These are phyloP conservation scores for Notoglanidium macrostoma DNA, from an alignment of 2,797 vertebrate species.

Conservation along the genomic window DNA sequence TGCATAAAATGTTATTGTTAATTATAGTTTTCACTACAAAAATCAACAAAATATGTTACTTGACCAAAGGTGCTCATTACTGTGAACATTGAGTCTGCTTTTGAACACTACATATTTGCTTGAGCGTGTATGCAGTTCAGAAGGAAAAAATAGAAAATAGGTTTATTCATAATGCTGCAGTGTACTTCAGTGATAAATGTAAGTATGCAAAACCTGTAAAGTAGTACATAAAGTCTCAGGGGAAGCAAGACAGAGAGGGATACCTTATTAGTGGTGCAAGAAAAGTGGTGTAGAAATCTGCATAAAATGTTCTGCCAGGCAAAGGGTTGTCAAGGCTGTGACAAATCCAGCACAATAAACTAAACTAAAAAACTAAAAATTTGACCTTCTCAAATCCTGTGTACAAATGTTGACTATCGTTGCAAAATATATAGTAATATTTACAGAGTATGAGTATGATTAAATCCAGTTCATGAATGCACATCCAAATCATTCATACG, in stretches of 20 bases:
- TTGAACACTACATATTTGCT: neutral
- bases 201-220: neutral
- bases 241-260: neutral
- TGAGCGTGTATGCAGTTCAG: neutral
- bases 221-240: neutral
- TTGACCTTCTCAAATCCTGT: neutral
- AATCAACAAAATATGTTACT: neutral
- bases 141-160: neutral
- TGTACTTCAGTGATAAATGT: constrained; percentile 7
- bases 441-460: neutral
- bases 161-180: neutral
- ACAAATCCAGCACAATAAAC: neutral
- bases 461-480: neutral
- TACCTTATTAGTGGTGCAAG: neutral
- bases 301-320: neutral
- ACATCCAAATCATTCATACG: neutral
- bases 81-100: neutral
- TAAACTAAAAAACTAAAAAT: neutral
- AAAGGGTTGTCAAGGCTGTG: neutral
- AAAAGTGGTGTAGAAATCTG: neutral
- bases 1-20: neutral
- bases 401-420: neutral
- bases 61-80: neutral
- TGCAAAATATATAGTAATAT: neutral
- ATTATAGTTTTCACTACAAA: neutral